Evolutionary conservation across 2,888 invertebrate species (phyloP).

Genomic region (Campoletis raptor): DNA sequence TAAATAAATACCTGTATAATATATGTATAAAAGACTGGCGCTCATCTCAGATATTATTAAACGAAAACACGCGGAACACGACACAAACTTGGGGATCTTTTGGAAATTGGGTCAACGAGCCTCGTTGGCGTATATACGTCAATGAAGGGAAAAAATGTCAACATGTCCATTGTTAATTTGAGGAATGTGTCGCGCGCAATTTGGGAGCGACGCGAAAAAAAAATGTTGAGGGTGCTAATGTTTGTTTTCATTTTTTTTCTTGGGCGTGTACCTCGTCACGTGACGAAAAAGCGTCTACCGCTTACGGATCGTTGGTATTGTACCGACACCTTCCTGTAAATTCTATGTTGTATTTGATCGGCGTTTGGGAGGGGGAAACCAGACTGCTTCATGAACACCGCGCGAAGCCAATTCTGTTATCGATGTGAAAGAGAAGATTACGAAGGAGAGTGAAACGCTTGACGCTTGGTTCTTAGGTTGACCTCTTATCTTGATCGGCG

Average conservation of each 20-base stretch:
- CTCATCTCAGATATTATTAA: conserved; percentile 59
- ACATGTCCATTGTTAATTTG: neutral
- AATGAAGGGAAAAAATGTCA: neutral
- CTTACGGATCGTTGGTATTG: conserved; percentile 58
- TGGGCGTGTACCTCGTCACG: conserved; percentile 54
- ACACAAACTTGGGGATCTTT: conserved; percentile 8
- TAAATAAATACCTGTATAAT: conserved; percentile 6
- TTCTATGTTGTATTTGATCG: neutral
- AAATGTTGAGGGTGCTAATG: neutral
- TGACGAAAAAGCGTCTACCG: conserved; percentile 21
- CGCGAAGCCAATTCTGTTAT: conserved; percentile 27
- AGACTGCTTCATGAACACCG: too few species aligned
- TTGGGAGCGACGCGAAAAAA: neutral
- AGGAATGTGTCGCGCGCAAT: neutral
- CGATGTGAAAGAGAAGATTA: conserved; percentile 51
- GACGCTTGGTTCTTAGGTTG: conserved; percentile 23
- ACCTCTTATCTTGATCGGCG: conserved; percentile 58
- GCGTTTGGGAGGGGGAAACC: neutral
- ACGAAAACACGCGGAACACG: conserved; percentile 8
- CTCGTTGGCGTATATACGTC: conserved; percentile 3
- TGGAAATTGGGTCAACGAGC: conserved; percentile 13
- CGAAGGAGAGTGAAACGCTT: conserved; percentile 4
- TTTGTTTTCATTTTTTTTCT: conserved; percentile 19
- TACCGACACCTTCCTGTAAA: conserved; percentile 56
- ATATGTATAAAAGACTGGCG: conserved; percentile 26